Base-by-base conservation (phyloP, 1,140 invertebrate genomes). In the Sminthurides bifidus region DNA sequence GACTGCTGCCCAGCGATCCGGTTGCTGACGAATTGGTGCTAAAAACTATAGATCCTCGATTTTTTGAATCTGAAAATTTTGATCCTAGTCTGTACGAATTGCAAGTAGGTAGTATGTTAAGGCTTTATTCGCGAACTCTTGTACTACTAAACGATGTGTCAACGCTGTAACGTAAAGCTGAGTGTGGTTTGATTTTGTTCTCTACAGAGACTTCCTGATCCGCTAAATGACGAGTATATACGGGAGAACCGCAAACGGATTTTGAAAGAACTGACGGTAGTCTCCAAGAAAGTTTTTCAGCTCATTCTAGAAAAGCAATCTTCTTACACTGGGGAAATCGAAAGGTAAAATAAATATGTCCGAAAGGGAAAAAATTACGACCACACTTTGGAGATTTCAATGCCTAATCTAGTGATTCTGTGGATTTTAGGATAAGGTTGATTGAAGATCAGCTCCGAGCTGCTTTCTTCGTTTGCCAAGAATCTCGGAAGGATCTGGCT, bases 211-310 rank as follows among this genome's bases (percentile, higher is more conserved):
- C 69, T 85, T n/a, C 76, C 81, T 1, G 72, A 75, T 56, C 65
- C 67, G 35, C 69, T 84, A 19, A 78, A 84, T 56, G 76, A 78
- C 30, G 76, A 82, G 57, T 72, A 81, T 38, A 83, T 89, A 54
- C 78, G 81, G 63, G 69, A 73, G 29, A 77, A 81, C 56, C 78
- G 81, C 59, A 78, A 79, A 57, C 75, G 77, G 56, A 70, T 89
- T 17, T 76, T 79, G 54, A 78, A 78, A 48, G 85, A 90, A 67
- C 79, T 87, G 54, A 77, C 82, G 69, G 87, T 92, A 27, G 87
- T 96, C 0, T 92, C 88, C 0, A 90, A 87, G 62, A 87, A 91
- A 72, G 85, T 94, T 0, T 77, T 92, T 0, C 85, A 92, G 62
- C 74, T 94, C 17, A 93, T 95, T 64, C 73, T 92, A 10, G 84